Conservation (phyloP, 2,888 invertebrate species). For the Polylopha cassiicola region DNA sequence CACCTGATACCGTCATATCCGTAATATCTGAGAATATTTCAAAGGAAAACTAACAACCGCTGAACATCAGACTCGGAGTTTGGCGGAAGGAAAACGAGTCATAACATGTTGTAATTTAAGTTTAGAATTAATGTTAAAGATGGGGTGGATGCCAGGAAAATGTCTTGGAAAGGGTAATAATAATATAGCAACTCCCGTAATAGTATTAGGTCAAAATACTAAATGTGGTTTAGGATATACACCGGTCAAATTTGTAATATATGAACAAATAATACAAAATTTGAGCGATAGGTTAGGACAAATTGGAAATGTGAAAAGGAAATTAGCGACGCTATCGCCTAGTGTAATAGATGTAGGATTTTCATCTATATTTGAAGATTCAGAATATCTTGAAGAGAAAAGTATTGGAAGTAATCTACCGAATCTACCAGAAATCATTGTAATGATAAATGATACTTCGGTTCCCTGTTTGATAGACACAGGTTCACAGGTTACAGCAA, state of each 20-base stretch:
- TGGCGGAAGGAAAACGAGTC: not conserved
- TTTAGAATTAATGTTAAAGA: not conserved
- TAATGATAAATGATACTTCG: not conserved
- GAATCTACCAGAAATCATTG: not conserved
- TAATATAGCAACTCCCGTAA: not conserved
- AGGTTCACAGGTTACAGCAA: not conserved
- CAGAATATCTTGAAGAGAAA: not conserved
- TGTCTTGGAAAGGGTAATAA: not conserved
- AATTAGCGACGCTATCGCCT: not conserved
- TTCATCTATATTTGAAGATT: not conserved
- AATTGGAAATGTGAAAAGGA: not conserved
- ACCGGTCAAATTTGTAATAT: not conserved
- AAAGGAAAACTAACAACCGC: not conserved
- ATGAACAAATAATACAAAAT: not conserved
- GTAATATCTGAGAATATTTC: not conserved
- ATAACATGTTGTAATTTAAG: not conserved
- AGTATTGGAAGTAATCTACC: not conserved
- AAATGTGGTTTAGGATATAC: not conserved
- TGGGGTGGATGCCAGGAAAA: not conserved
- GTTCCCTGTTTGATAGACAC: not conserved
- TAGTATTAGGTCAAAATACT: not conserved
- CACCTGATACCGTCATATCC: not conserved
- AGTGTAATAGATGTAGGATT: conserved; percentile 2
- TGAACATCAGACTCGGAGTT: not conserved
- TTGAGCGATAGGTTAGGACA: not conserved